Evolutionary conservation across 2,113 vertebrate species (phyloP), one percentile per base, ranked within the genome.

Genomic region (Oryzias javanicus): DNA sequence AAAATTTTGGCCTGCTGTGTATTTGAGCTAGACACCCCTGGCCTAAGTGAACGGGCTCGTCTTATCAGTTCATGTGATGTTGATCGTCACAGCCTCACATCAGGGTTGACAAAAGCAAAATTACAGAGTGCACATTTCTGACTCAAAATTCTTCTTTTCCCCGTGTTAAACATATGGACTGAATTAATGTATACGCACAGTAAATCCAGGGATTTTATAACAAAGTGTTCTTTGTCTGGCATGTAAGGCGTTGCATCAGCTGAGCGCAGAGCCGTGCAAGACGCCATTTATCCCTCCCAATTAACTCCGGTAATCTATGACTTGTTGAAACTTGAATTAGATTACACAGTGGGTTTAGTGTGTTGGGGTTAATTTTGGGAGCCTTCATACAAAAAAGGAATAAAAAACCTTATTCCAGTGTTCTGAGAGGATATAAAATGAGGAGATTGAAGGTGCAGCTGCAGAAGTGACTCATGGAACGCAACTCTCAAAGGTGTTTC

Each of bases 151-250:
- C 64, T 67, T 46, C 46, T 47, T 16, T 71, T 68, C 20, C 62
- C 54, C 17, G 17, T 66, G 66, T 81, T 79, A 55, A 75, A 70
- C 62, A 81, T 75, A 75, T 77, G 75, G 60, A 49, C 54, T 69
- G 50, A 72, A 73, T 81, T 50, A 60, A 64, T 78, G 74, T 70
- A 60, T 62, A 54, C 0, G 64, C 67, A 67, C 54, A 64, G 66
- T 82, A 67, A 80, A 78, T 80, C 71, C 57, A 59, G 49, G 56
- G 63, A 78, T 83, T 86, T 81, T 42, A 20, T 44, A 71, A 85
- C 84, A 82, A 84, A 78, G 76, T 76, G 63, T 44, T 72, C 59
- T 83, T 78, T 89, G 70, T 79, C 55, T 49, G 71, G 71, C 64
- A 64, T 16, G 15, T 51, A 67, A 67, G 50, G 35, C 62, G 63